A percentile compares a stretch with the other conserved stretches of the same genome.
These are phyloP conservation scores for Limenitis camilla DNA, from an alignment of 2,888 invertebrate species.

Conservation along the genomic window DNA sequence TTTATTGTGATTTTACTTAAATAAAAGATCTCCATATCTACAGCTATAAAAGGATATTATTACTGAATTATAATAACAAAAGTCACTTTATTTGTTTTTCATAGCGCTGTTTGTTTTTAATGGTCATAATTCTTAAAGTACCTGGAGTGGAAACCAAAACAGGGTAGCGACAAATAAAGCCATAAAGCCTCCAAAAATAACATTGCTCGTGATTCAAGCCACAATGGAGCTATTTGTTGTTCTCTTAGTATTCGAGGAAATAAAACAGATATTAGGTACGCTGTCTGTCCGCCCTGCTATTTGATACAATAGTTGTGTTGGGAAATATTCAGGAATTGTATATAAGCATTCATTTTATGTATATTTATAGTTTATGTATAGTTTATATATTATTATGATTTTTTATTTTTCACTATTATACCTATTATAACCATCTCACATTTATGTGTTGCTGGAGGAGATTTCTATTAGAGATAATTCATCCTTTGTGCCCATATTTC, in stretches of 20 bases:
- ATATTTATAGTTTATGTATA: no score
- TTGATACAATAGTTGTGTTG: constrained; percentile 65
- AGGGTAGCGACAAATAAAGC: constrained; percentile 52
- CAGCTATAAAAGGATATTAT: constrained; percentile 1
- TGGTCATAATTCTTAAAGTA: constrained; percentile 12
- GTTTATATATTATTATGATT: no score
- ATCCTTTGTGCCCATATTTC: no score
- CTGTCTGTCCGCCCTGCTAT: constrained; percentile 55
- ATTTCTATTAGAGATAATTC: no score
- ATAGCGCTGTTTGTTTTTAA: constrained; percentile 2
- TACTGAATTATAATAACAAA: not conserved
- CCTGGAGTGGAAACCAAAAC: constrained; percentile 33
- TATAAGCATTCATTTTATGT: no score
- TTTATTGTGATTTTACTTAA: not conserved
- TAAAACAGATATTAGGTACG: constrained; percentile 65
- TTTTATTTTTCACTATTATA: no score
- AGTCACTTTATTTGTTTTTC: not conserved
- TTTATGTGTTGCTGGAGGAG: no score
- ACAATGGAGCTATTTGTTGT: constrained; percentile 63
- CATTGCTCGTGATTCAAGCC: constrained; percentile 54
- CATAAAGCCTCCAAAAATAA: constrained; percentile 63
- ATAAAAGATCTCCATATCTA: not conserved
- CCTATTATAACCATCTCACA: no score
- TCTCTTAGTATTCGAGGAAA: constrained; percentile 68
- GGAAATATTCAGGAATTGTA: constrained; percentile 31